Evolutionary conservation across 92 coral and sea anemone species (phyloP), one percentile per base, ranked within the genome.

Genomic region (Plumapathes pennacea): DNA sequence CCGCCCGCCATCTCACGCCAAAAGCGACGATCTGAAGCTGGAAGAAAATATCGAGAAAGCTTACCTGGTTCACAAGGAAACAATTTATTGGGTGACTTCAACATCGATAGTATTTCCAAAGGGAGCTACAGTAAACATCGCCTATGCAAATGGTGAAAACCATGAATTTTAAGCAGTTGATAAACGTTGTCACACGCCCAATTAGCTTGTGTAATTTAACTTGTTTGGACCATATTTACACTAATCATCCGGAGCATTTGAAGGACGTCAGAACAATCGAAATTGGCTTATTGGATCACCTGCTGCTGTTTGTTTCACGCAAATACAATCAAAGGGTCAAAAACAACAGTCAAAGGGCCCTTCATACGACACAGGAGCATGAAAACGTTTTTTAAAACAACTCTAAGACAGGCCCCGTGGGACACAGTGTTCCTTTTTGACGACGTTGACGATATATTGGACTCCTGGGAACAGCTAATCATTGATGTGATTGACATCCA

Each of bases 401-500:
- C n/a, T n/a, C n/a, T n/a, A n/a, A n/a, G n/a, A n/a, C n/a, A n/a
- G n/a, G n/a, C 74, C 54, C 53, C 64, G 23, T 53, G 54, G 63
- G 66, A 69, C 18, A 56, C 47, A 31, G 66, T 38, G 38, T 69
- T 55, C 32, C 36, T 39, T 13, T 38, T 54, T 40, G 76, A 57
- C 25, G 43, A 69, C 39, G 32, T 46, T 1, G 76, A 57, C 46
- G 68, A 69, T 49, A 25, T 70, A 34, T 57, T 70, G n/a, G 31
- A 60, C 48, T 10, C 38, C 8, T 70, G 70, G 77, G 77, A 58
- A 46, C 52, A 68, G 33, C 37, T 43, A 38, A 38, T 68, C 5
- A 68, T 36, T 52, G 32, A 40, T 20, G 51, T 47, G 53, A 54
- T 50, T 39, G 42, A 36, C n/a, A n/a, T n/a, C n/a, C 60, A 62